A percentile compares a stretch with the other conserved stretches of the same genome.
These are phyloP conservation scores for Anthophora plumipes DNA, from an alignment of 2,888 invertebrate genomes.

Conservation along the genomic window DNA sequence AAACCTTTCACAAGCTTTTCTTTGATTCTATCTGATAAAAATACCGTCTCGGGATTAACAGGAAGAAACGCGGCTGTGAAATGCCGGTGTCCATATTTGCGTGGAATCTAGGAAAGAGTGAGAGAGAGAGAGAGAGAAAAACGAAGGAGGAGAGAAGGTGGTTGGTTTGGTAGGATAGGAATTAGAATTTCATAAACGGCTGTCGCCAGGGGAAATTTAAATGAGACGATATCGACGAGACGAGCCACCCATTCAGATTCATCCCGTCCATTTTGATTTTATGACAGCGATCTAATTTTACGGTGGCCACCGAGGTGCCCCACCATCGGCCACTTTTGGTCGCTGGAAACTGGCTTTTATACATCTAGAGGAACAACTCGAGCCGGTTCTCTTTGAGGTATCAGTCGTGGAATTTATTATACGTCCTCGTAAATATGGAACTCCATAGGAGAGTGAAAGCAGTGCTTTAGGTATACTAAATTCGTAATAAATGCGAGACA, in stretches of 20 bases:
- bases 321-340: too few species aligned
- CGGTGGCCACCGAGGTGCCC: too few species aligned
- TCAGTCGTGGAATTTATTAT: constrained; percentile 18
- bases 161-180: not conserved
- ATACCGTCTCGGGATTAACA: not conserved
- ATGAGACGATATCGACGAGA: constrained; percentile 22
- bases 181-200: constrained; percentile 42
- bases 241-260: constrained; percentile 5
- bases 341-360: not conserved
- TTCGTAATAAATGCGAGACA: constrained; percentile 23
- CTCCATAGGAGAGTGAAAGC: not conserved
- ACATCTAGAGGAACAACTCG: not conserved
- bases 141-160: too few species aligned
- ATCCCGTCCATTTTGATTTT: constrained; percentile 33
- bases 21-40: too few species aligned
- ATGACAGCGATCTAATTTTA: constrained; percentile 40
- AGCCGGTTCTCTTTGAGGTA: constrained; percentile 6
- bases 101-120: not conserved
- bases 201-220: constrained; percentile 15
- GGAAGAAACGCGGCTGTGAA: not conserved
- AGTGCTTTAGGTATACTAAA: constrained; percentile 7
- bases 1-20: not conserved
- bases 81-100: too few species aligned
- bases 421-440: constrained; percentile 15
- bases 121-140: too few species aligned